A percentile compares a stretch with the other conserved stretches of the same genome.
Evolutionary conservation across 2,888 invertebrate species (phyloP).

Genomic region (Brenthis hecate): DNA sequence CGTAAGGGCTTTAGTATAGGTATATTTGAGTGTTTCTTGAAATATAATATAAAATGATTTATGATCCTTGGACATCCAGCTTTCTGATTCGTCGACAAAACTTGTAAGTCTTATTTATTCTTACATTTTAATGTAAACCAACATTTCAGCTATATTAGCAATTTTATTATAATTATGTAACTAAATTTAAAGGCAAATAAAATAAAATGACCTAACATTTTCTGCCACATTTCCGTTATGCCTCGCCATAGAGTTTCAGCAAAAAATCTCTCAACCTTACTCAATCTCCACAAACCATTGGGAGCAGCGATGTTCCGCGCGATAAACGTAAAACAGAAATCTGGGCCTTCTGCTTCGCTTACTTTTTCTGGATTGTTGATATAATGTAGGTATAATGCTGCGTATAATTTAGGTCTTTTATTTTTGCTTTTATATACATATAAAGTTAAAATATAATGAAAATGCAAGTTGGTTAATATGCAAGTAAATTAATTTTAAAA

Average conservation of each 20-base stretch:
- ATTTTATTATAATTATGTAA: background rate
- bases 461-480: background rate
- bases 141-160: background rate
- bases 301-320: conserved; percentile 31
- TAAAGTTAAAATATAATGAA: background rate
- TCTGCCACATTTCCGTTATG: conserved; percentile 26
- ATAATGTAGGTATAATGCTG: conserved; percentile 13
- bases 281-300: conserved; percentile 37
- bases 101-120: too few species aligned
- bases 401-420: background rate
- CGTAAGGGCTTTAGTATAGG: too few species aligned
- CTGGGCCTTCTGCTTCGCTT: conserved; percentile 25
- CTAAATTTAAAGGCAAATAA: background rate
- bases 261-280: conserved; percentile 35
- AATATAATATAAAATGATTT: too few species aligned
- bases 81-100: too few species aligned
- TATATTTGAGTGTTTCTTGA: too few species aligned
- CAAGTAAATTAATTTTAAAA: too few species aligned
- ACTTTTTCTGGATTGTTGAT: conserved; percentile 19
- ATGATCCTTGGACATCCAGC: too few species aligned
- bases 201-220: conserved; percentile 17
- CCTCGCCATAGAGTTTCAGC: conserved; percentile 23
- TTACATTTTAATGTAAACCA: too few species aligned
- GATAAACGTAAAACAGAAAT: conserved; percentile 36
- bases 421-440: background rate